These are phyloP conservation scores for Acrossocheilus wenchowensis DNA, from an alignment of 2,797 vertebrate genomes.

Conservation along the genomic window DNA sequence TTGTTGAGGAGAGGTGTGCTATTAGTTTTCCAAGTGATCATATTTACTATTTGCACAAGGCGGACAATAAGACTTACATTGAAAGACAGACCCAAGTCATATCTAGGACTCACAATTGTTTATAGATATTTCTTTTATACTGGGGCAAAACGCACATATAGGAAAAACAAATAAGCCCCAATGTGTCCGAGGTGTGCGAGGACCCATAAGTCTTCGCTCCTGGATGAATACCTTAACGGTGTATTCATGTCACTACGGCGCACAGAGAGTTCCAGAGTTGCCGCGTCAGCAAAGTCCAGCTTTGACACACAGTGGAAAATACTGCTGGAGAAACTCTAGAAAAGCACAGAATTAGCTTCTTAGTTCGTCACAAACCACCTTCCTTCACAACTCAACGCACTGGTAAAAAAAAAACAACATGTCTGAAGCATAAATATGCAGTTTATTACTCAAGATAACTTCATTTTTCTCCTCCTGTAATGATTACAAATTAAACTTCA, in stretches of 20 bases:
- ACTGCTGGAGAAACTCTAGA: slow-evolving; percentile 44
- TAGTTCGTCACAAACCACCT: slow-evolving; percentile 6
- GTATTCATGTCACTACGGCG: slow-evolving; percentile 63
- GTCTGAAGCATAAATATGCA: background rate
- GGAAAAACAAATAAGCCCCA: slow-evolving; percentile 29
- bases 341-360: slow-evolving; percentile 45
- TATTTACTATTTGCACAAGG: background rate
- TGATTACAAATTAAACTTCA: background rate
- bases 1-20: background rate
- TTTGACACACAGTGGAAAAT: slow-evolving; percentile 42
- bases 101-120: background rate
- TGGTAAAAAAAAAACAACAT: background rate
- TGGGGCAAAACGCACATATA: slow-evolving; percentile 5
- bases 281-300: slow-evolving; percentile 65
- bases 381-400: slow-evolving; percentile 6
- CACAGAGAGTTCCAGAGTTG: slow-evolving; percentile 67
- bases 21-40: background rate
- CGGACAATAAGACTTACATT: background rate
- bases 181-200: slow-evolving; percentile 1
- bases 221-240: slow-evolving; percentile 63
- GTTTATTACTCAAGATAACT: background rate
- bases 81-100: background rate
- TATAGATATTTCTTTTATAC: background rate
- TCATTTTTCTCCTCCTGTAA: background rate
- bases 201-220: slow-evolving; percentile 52